A percentile compares a stretch with the other conserved stretches of the same genome.
phyloP scores from a whole-genome alignment of 1,140 invertebrate species.

The Bombus terrestris region DNA sequence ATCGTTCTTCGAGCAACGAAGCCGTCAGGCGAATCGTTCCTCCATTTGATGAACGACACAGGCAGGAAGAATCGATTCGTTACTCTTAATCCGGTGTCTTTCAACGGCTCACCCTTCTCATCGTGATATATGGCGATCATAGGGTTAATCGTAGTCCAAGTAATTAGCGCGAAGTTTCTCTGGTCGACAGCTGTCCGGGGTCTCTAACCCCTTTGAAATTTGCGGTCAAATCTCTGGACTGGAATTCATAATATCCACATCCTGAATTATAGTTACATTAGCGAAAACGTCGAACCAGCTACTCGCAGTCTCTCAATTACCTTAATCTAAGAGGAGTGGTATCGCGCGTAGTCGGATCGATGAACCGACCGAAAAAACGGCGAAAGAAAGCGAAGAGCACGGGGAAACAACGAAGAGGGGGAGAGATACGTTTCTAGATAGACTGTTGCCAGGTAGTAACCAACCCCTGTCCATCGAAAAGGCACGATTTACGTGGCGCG shows the following conservation, averaged over 20 bases:
- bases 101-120: conserved; percentile 5
- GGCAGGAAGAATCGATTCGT: conserved; percentile 24
- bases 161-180: conserved; percentile 37
- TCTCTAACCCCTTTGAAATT: neutral
- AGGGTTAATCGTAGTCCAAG: conserved; percentile 40
- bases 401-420: neutral
- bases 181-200: conserved; percentile 26
- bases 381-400: neutral
- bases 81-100: conserved; percentile 43
- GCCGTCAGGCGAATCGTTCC: neutral
- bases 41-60: conserved; percentile 36
- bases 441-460: neutral
- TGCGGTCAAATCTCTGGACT: neutral
- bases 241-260: neutral
- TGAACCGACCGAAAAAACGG: too few species aligned
- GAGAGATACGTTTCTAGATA: conserved; percentile 16
- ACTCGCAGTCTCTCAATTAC: neutral
- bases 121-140: conserved; percentile 38
- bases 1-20: neutral
- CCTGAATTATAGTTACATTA: neutral
- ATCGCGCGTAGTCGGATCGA: neutral
- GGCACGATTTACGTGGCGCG: conserved; percentile 39
- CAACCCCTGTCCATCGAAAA: conserved; percentile 16
- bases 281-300: neutral
- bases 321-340: too few species aligned